Evolutionary conservation across 2,797 vertebrate species (phyloP), one percentile per base, ranked within the genome.

Genomic region (Margarornis squamiger): DNA sequence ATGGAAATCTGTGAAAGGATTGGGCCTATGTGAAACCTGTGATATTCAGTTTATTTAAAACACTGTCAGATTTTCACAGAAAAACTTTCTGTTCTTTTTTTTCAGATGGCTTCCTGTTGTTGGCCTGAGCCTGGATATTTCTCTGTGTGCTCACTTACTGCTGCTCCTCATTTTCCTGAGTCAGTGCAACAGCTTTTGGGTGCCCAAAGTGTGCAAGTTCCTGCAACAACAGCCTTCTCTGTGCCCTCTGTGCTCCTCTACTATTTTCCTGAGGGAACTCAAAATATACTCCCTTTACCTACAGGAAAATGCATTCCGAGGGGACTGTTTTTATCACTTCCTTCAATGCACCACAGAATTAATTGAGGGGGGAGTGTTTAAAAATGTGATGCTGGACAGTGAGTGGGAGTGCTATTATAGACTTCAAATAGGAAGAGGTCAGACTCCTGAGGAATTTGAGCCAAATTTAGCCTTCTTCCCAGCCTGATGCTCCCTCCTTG

Each of bases 1-100:
- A 29, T 2, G 6, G 2, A 27, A 68, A 45, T 39, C 8, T 0
- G 4, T 2, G 2, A 22, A 54, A 57, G 5, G 2, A 12, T 32
- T 38, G 12, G 67, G 29, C 14, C 30, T 14, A 1, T 14, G 1
- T 22, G 61, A 74, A 74, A 48, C 23, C 27, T 27, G 39, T 70
- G 45, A 34, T 27, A 34, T 2, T 38, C 21, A 29, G 21, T 52
- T 73, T n/a, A 23, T 55, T 86, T 18, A 2, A 91, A 67, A 34
- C 12, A 19, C 34, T 71, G 29, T 12, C 24, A n/a, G 57, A 14
- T 76, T 88, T 70, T 76, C 61, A 55, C 9, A 15, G 19, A 32
- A 52, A 65, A 24, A 10, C 7, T 17, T 32, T 45, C 13, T 12
- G 29, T 52, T 4, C 38, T 89, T 39, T 29, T 43, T 46, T 66